phyloP scores from a whole-genome alignment of 2,113 vertebrate species.

The Sylvietta virens region DNA sequence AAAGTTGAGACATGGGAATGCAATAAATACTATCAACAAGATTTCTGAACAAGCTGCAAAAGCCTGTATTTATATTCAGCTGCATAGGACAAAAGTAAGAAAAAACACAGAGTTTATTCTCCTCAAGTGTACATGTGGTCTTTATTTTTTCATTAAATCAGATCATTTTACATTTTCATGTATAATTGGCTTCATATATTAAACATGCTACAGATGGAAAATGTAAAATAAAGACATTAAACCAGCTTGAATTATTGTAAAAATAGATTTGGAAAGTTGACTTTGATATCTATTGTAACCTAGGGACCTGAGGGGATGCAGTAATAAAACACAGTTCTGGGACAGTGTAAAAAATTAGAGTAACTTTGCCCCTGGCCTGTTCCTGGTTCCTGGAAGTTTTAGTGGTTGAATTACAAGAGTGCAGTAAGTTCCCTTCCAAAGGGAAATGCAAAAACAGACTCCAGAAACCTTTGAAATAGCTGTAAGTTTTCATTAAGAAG shows the following conservation, averaged over 20 bases:
- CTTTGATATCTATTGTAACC: background rate
- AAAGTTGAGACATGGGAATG: background rate
- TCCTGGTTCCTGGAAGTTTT: background rate
- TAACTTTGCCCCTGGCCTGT: background rate
- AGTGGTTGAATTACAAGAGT: background rate
- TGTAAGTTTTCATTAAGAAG: background rate
- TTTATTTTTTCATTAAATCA: background rate
- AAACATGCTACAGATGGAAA: background rate
- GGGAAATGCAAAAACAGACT: background rate
- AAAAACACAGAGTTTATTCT: background rate
- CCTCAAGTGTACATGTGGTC: background rate
- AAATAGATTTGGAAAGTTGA: slow-evolving; percentile 24
- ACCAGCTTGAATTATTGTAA: background rate
- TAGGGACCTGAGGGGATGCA: background rate
- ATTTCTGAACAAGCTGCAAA: background rate
- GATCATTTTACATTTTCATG: background rate
- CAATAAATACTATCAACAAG: background rate
- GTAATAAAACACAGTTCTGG: background rate
- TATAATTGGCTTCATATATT: background rate
- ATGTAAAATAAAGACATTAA: background rate
- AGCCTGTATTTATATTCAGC: background rate
- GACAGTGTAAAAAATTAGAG: background rate
- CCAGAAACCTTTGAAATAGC: background rate
- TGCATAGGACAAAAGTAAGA: background rate
- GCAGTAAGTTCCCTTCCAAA: background rate